A percentile compares a stretch with the other conserved stretches of the same genome.
Conservation (phyloP, 1,140 invertebrate genomes). For the Orussus abietinus region DNA sequence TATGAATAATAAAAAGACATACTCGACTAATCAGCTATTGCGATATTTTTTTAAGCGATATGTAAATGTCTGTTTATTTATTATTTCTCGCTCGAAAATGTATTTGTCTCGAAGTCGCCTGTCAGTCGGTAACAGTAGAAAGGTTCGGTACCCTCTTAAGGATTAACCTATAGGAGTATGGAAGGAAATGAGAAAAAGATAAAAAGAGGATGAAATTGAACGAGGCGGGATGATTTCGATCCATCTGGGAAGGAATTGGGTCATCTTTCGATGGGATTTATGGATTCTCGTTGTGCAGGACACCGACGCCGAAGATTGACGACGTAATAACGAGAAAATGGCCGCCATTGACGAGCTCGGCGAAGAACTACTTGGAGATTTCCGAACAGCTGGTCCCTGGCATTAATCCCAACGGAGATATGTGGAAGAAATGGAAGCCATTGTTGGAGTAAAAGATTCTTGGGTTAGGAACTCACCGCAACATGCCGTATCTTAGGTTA, state of each 20-base stretch:
- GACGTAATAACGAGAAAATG: conserved; percentile 37
- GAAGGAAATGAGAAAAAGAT: too few relatives aligned
- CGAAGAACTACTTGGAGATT: conserved; percentile 42
- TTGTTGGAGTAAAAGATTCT: too few relatives aligned
- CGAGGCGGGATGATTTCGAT: too few relatives aligned
- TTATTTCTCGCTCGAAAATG: conserved; percentile 10
- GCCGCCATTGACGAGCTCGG: conserved; percentile 30
- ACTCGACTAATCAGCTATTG: background rate
- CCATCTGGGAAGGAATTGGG: too few relatives aligned
- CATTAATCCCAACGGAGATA: conserved; percentile 22
- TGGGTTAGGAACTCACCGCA: too few relatives aligned
- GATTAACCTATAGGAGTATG: too few relatives aligned
- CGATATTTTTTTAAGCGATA: too few relatives aligned
- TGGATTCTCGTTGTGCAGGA: conserved; percentile 31
- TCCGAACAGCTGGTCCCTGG: conserved; percentile 24
- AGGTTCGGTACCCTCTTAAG: too few relatives aligned
- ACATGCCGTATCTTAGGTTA: too few relatives aligned
- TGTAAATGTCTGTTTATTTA: background rate
- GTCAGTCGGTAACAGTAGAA: too few relatives aligned
- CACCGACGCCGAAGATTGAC: conserved; percentile 43
- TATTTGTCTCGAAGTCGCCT: too few relatives aligned
- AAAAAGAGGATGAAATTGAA: too few relatives aligned
- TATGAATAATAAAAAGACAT: conserved; percentile 5
- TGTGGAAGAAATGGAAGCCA: conserved; percentile 19
- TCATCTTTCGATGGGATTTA: background rate